Base-by-base conservation (phyloP, 2,888 invertebrate species). In the Acrocera orbiculus region DNA sequence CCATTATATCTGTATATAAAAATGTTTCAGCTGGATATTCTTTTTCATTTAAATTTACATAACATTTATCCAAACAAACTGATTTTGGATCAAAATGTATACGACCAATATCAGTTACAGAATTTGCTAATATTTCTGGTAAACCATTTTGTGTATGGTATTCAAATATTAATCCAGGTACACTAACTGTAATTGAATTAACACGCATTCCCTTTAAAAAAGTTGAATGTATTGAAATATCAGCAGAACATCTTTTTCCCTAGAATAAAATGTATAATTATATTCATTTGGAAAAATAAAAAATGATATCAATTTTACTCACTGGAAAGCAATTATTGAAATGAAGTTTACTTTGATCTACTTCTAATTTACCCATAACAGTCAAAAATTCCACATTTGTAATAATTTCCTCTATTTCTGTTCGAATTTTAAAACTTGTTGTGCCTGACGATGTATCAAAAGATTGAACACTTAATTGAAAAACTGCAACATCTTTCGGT, bases 251-350 rank as follows among this genome's bases (percentile, higher is more conserved):
- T 43, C 77, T 67, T 58, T 78, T 82, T 42, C 77, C 82, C 81
- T 82, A 32, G 11, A 45, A 46, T 30, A 16, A 33, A 24, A 34
- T 2, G 8, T n/a, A n/a, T 2, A 19, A 19, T 7, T 2, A 22
- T 11, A 31, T 27, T 6, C 13, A 25, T 7, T 11, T 15, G 11
- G 9, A 35, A 24, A n/a, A 29, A 29, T 20, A 14, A 16, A 16
- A 14, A 19, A 19, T 7, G 19, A 19, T 10, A 22, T 13, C 13
- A 30, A 17, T 30, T 33, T 34, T 41, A 66, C 71, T 69, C 62
- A 80, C 81, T 40, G 82, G 86, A 66, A 82, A 86, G 49, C 79
- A 80, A 53, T 78, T 73, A 42, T 73, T 70, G 53, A 85, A 78
- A 31, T 73, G 64, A 20, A 85, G 59, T 47, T 69, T 65, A 46